These are phyloP conservation scores for Rattus rattus DNA, from an alignment of 2,113 vertebrate species.

Conservation along the genomic window DNA sequence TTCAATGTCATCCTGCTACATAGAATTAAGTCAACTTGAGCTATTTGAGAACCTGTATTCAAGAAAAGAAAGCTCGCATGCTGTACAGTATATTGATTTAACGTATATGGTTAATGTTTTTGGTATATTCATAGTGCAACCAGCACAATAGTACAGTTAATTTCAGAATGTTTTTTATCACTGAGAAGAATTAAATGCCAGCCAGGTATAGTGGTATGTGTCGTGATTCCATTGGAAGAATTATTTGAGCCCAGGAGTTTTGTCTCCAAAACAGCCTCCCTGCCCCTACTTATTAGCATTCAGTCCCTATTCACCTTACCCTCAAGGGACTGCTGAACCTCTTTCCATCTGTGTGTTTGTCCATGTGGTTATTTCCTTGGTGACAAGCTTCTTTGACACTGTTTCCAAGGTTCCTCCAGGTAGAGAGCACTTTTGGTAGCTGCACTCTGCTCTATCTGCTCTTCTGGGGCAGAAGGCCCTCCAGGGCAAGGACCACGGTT, in stretches of 20 bases:
- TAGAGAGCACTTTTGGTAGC: neutral
- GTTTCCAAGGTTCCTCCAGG: slow-evolving; percentile 30
- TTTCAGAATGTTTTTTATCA: slow-evolving; percentile 54
- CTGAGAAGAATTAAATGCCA: slow-evolving; percentile 23
- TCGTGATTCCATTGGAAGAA: neutral
- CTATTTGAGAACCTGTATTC: neutral
- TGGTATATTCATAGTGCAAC: slow-evolving; percentile 6
- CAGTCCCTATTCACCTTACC: neutral
- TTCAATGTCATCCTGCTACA: neutral
- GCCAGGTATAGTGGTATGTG: neutral
- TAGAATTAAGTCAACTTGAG: neutral
- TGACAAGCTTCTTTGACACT: slow-evolving; percentile 47
- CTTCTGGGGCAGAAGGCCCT: neutral
- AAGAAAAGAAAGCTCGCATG: neutral
- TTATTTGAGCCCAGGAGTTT: neutral
- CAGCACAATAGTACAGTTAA: neutral
- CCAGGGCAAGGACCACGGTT: neutral
- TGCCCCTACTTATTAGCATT: neutral
- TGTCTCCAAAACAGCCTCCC: neutral
- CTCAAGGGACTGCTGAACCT: neutral
- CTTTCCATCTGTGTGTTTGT: slow-evolving; percentile 48
- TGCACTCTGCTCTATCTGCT: neutral
- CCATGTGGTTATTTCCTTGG: slow-evolving; percentile 18
- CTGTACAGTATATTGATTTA: neutral
- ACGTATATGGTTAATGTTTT: slow-evolving; percentile 35